phyloP scores from a whole-genome alignment of 2,113 vertebrate species.

The Dicaeum eximium region DNA sequence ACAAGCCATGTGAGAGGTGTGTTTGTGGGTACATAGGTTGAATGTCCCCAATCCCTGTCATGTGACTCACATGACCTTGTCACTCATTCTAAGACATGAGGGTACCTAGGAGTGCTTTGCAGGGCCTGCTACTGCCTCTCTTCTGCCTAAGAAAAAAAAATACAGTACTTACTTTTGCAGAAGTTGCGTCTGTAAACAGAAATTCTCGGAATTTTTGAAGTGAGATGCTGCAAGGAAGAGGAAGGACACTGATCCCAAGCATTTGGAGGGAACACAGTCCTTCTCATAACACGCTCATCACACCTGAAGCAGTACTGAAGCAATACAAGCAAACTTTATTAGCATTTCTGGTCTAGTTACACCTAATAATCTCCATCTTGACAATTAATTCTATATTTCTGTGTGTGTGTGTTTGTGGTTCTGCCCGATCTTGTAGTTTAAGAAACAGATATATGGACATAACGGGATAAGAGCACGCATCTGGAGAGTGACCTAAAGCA shows the following conservation, averaged over 20 bases:
- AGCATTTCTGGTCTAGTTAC: not conserved
- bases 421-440: not conserved
- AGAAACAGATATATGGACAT: not conserved
- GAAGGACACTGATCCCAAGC: not conserved
- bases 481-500: not conserved
- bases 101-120: not conserved
- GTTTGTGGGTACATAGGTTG: not conserved
- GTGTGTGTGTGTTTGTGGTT: not conserved
- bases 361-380: not conserved
- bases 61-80: not conserved
- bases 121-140: not conserved
- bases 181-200: not conserved
- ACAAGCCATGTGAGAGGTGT: not conserved
- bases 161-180: not conserved
- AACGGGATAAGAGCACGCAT: not conserved
- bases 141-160: not conserved
- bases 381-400: not conserved
- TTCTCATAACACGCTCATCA: not conserved
- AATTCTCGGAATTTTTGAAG: not conserved
- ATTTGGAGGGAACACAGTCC: not conserved
- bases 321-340: not conserved
- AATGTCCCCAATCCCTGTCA: not conserved
- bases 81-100: not conserved
- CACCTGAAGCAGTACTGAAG: not conserved
- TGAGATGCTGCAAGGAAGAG: not conserved